These are phyloP conservation scores for Periphyllus acericola DNA, from an alignment of 2,888 invertebrate genomes.

Conservation along the genomic window DNA sequence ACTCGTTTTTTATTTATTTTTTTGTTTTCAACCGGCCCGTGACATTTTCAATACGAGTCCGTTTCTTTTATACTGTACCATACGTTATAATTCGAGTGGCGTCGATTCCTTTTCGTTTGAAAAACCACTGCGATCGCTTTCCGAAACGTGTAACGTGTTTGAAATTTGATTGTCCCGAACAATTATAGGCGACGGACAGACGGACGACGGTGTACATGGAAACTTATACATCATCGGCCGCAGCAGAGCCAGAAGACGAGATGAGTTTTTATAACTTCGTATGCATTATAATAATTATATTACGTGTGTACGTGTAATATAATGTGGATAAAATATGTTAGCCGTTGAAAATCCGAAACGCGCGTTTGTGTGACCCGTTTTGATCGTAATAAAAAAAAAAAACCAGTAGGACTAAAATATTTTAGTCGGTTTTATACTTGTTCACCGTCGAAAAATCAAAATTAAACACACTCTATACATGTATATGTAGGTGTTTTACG, in stretches of 20 bases:
- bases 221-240: not conserved
- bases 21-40: not conserved
- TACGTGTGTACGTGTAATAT: not conserved
- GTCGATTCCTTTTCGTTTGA: not conserved
- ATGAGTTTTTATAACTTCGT: not conserved
- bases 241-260: not conserved
- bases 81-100: constrained; percentile 4
- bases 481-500: not conserved
- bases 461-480: not conserved
- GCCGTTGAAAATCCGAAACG: constrained; percentile 26
- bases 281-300: not conserved
- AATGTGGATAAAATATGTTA: not conserved
- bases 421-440: constrained; percentile 22
- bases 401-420: constrained; percentile 7
- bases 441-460: not conserved
- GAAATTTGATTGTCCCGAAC: constrained; percentile 25
- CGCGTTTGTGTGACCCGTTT: constrained; percentile 32
- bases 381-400: constrained; percentile 23
- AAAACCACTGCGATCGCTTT: not conserved
- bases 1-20: not conserved
- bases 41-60: not conserved
- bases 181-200: not conserved
- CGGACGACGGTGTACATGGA: not conserved
- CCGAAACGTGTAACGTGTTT: constrained; percentile 37
- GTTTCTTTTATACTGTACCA: not conserved